These are phyloP conservation scores for Aeoliscus strigatus DNA, from an alignment of 2,797 vertebrate species.

Conservation along the genomic window DNA sequence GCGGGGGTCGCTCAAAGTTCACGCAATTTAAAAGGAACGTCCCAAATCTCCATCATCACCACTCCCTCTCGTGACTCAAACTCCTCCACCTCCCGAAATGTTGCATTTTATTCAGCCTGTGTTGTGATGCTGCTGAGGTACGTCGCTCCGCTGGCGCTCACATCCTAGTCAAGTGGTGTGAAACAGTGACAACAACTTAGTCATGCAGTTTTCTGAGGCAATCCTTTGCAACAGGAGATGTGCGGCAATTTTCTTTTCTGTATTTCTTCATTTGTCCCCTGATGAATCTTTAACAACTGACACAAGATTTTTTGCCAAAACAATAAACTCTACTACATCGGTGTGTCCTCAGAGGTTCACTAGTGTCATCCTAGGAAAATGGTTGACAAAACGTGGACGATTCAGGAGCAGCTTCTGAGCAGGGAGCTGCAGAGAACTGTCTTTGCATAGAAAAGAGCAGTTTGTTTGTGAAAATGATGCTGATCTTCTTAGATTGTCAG, in stretches of 20 bases:
- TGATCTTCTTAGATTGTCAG: too few relatives aligned
- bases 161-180: slow-evolving; percentile 51
- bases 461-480: too few relatives aligned
- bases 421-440: too few relatives aligned
- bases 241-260: too few relatives aligned
- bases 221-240: slow-evolving; percentile 25
- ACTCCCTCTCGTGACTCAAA: slow-evolving; percentile 40
- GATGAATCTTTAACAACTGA: too few relatives aligned
- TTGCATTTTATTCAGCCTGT: slow-evolving; percentile 22
- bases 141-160: slow-evolving; percentile 10
- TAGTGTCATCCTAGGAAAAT: too few relatives aligned
- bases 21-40: slow-evolving; percentile 30
- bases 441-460: too few relatives aligned
- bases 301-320: too few relatives aligned
- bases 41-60: slow-evolving; percentile 36
- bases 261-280: slow-evolving; percentile 2
- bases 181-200: slow-evolving; percentile 16
- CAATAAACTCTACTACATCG: background rate
- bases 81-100: too few relatives aligned
- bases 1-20: slow-evolving; percentile 40
- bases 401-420: too few relatives aligned
- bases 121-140: slow-evolving; percentile 14
- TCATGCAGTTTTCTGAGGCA: slow-evolving; percentile 44
- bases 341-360: too few relatives aligned
- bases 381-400: too few relatives aligned